Percentiles rank a stretch among this genome's conserved stretches.
Evolutionary conservation across 2,113 vertebrate genomes (phyloP).

Genomic region (Antechinus flavipes): DNA sequence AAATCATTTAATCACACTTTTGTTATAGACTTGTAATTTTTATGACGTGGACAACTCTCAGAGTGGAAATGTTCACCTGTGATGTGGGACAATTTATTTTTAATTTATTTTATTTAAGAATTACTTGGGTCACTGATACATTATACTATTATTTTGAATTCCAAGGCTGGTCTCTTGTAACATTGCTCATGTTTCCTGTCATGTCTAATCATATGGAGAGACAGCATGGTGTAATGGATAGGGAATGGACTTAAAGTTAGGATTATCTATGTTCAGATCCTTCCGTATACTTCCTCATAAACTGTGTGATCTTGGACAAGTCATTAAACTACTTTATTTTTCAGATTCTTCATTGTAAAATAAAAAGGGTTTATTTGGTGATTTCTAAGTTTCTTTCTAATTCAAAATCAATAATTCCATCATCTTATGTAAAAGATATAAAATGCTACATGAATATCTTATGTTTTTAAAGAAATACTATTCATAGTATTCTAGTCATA

Average conservation of each 20-base stretch:
- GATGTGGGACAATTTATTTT: neutral
- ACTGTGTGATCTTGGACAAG: neutral
- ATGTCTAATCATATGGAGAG: neutral
- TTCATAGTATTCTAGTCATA: neutral
- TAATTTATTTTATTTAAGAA: neutral
- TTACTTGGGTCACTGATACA: neutral
- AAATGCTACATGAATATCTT: neutral
- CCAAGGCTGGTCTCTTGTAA: neutral
- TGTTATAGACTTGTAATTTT: neutral
- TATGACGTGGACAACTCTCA: neutral
- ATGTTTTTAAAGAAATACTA: neutral
- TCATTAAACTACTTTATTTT: neutral
- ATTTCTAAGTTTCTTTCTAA: neutral
- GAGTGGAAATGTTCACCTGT: neutral
- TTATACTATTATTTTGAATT: neutral
- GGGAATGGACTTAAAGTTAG: neutral
- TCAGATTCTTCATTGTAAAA: neutral
- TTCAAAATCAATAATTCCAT: too few species aligned
- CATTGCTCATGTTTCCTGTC: neutral
- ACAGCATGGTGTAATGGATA: neutral
- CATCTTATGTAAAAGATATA: neutral
- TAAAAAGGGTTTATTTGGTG: neutral
- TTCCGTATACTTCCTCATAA: neutral
- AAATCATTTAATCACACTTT: slow-evolving; percentile 27
- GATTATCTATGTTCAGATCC: neutral